phyloP scores from a whole-genome alignment of 2,113 vertebrate genomes.

The Petaurus breviceps region DNA sequence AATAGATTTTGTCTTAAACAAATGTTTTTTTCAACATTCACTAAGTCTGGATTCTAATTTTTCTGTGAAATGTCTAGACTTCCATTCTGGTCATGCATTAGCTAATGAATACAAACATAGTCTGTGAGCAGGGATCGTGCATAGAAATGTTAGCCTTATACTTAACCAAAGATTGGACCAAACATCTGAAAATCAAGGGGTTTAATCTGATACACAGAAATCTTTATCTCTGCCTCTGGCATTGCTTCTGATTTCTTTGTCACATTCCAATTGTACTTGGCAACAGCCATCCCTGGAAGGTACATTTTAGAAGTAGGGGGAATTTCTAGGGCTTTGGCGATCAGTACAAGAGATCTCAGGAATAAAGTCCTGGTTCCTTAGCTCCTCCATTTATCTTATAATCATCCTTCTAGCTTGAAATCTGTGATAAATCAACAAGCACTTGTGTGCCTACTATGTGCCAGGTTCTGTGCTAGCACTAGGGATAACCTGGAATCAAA shows the following conservation, averaged over 20 bases:
- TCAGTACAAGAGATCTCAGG: neutral
- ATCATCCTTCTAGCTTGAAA: neutral
- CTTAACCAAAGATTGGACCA: neutral
- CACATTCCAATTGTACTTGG: neutral
- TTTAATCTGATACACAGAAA: neutral
- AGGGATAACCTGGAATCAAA: neutral
- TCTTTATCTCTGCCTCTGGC: neutral
- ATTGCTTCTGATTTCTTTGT: neutral
- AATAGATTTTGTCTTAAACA: neutral
- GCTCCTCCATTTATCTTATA: neutral
- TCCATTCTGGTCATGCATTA: neutral
- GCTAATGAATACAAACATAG: neutral
- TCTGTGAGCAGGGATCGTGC: neutral
- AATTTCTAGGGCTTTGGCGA: neutral
- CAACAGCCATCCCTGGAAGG: neutral
- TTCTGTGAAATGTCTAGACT: neutral
- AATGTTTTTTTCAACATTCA: neutral
- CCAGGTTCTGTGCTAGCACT: neutral
- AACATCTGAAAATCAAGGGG: neutral
- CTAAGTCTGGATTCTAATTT: neutral
- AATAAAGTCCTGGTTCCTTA: neutral
- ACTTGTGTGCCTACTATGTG: neutral
- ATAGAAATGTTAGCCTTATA: neutral
- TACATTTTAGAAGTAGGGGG: neutral
- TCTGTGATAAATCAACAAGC: neutral